Evolutionary conservation across 2,888 invertebrate genomes (phyloP), one percentile per base, ranked within the genome.

Genomic region (Eremobia ochroleuca): DNA sequence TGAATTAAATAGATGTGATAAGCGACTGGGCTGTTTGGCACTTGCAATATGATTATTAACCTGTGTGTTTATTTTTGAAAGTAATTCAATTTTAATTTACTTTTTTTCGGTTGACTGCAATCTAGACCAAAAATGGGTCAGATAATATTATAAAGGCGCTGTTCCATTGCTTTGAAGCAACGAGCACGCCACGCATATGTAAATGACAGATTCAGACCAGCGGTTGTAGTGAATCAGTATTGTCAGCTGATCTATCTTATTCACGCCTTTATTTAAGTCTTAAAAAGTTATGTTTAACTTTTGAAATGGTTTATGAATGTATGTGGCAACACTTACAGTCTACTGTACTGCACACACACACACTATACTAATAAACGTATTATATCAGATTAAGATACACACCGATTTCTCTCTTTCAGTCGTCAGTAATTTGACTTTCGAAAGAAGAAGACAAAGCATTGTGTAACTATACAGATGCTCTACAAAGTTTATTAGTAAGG

Each of bases 1-100:
- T 92, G 88, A 90, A 37, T 61, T 61, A 37, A 61, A 88, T 95
- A 96, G 92, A 82, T 81, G 77, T 89, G 85, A 78, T 86, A 88
- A 89, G 88, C 55, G 73, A 76, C 73, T 69, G 73, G 71, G 82
- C 34, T 64, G 66, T 78, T 82, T 59, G 68, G 73, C 74, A 85
- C 77, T 85, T 83, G 83, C 81, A 82, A 83, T 76, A 64, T 72
- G 37, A 77, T 77, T 81, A 34, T 9, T 40, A 52, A 21, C 3
- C 18, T 0, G 5, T 55, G n/a, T 46, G 68, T 64, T 64, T 55
- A 28, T 46, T 55, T 28, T 64, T 43, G 0, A 43, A 64, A 28
- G 8, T 46, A 65, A 55, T 34, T 43, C 15, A 68, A n/a, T 59
- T 74, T 43, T 25, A 34, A 66, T 46, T 40, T 49, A 76, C 13